These are phyloP conservation scores for Coregonus suidteri DNA, from an alignment of 2,797 vertebrate genomes.

Conservation along the genomic window DNA sequence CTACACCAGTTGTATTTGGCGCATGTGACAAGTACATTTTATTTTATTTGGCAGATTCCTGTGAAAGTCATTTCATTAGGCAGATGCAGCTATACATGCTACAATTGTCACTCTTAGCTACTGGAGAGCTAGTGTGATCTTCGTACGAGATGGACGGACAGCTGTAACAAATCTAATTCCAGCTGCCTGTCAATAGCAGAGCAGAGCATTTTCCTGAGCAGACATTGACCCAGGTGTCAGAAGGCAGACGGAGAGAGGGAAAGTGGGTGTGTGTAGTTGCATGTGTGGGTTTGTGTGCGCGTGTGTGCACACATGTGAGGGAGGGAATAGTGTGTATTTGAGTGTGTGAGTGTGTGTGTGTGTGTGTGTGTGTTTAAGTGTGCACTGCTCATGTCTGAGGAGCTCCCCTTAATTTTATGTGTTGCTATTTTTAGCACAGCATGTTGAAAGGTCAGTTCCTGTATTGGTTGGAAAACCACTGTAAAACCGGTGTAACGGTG, in stretches of 20 bases:
- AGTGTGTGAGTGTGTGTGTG: not conserved
- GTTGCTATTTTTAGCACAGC: conserved; percentile 66
- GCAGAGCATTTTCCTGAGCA: conserved; percentile 23
- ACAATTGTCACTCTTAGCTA: conserved; percentile 18
- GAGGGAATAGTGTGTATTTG: not conserved
- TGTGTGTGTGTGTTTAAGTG: conserved; percentile 16
- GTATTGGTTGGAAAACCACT: conserved; percentile 39
- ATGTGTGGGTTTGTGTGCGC: not conserved
- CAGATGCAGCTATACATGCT: conserved; percentile 10
- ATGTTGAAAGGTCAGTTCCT: conserved; percentile 71
- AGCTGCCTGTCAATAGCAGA: conserved; percentile 53
- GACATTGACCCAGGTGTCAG: too few species aligned
- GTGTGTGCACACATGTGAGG: not conserved
- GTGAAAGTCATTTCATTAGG: conserved; percentile 2
- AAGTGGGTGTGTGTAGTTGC: not conserved
- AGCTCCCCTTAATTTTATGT: conserved; percentile 56
- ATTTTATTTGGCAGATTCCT: not conserved
- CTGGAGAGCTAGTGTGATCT: conserved; percentile 33
- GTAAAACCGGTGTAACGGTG: conserved; percentile 49
- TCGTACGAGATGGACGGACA: conserved; percentile 55
- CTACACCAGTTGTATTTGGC: too few species aligned
- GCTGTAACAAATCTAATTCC: conserved; percentile 65
- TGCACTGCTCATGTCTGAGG: conserved; percentile 46
- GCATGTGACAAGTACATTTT: not conserved
- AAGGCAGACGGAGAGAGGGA: too few species aligned